These are phyloP conservation scores for Tor tambroides DNA, from an alignment of 2,113 vertebrate genomes.

Conservation along the genomic window DNA sequence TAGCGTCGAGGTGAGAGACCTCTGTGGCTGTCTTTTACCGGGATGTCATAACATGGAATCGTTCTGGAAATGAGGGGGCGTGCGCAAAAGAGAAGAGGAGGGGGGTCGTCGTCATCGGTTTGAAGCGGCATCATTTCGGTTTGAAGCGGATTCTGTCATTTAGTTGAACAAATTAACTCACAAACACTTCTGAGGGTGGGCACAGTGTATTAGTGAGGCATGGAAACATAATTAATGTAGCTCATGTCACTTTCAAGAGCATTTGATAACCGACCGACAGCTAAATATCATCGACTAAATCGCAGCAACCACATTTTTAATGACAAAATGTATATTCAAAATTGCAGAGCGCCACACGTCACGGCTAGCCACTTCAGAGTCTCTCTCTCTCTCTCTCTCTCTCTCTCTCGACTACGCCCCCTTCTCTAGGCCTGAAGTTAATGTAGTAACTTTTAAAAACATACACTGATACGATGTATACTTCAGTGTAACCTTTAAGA, in stretches of 20 bases:
- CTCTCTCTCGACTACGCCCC: background rate
- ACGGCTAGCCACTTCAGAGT: background rate
- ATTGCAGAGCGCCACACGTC: background rate
- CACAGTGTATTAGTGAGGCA: background rate
- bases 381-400: background rate
- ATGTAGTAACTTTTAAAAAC: background rate
- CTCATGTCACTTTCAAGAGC: slow-evolving; percentile 11
- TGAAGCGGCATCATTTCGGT: background rate
- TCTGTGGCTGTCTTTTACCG: slow-evolving; percentile 48
- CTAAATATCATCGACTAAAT: background rate
- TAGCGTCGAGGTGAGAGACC: slow-evolving; percentile 72
- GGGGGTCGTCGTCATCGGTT: background rate
- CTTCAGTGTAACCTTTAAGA: background rate
- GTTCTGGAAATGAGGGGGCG: slow-evolving; percentile 61
- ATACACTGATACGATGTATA: background rate
- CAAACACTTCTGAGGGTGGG: slow-evolving; percentile 17
- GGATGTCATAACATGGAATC: slow-evolving; percentile 62
- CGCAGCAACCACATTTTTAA: background rate
- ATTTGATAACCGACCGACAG: background rate
- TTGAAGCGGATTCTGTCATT: slow-evolving; percentile 13
- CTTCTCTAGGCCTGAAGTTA: background rate
- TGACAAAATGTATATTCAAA: background rate
- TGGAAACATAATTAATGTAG: background rate
- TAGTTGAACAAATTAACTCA: slow-evolving; percentile 6
- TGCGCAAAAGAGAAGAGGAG: background rate